Conservation (phyloP, 2,113 vertebrate species). For the Salvelinus namaycush region DNA sequence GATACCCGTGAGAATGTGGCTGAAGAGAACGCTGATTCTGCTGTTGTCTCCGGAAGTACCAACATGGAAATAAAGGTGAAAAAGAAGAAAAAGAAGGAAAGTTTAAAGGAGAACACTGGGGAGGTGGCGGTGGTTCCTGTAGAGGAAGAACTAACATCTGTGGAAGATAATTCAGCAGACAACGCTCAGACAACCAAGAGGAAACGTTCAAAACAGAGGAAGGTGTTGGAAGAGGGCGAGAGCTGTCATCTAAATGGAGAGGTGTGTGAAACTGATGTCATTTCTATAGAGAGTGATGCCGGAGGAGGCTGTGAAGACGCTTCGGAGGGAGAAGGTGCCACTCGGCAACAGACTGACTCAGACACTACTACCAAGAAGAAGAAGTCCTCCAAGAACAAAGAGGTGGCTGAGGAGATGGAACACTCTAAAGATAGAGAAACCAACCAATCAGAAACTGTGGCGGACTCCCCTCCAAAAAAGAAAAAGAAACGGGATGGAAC, state of each 20-base stretch:
- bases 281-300: conserved; percentile 7
- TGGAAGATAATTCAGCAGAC: conserved; percentile 13
- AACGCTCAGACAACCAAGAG: conserved; percentile 26
- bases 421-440: neutral
- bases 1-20: neutral
- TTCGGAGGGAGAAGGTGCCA: neutral
- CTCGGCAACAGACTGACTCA: conserved; percentile 22
- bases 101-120: conserved; percentile 3
- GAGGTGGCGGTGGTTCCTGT: neutral
- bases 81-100: conserved; percentile 47
- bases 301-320: conserved; percentile 1
- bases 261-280: neutral
- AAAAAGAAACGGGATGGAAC: conserved; percentile 32
- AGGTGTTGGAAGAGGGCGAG: neutral
- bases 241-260: neutral
- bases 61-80: conserved; percentile 17
- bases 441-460: neutral
- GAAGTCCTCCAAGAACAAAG: conserved; percentile 22
- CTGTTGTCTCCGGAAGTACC: neutral
- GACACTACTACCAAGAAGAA: conserved; percentile 22
- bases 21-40: neutral
- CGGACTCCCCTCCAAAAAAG: conserved; percentile 5
- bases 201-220: conserved; percentile 50
- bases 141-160: neutral
- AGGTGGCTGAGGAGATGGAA: conserved; percentile 1